phyloP scores from a whole-genome alignment of 2,888 invertebrate species.

The Xestia xanthographa region DNA sequence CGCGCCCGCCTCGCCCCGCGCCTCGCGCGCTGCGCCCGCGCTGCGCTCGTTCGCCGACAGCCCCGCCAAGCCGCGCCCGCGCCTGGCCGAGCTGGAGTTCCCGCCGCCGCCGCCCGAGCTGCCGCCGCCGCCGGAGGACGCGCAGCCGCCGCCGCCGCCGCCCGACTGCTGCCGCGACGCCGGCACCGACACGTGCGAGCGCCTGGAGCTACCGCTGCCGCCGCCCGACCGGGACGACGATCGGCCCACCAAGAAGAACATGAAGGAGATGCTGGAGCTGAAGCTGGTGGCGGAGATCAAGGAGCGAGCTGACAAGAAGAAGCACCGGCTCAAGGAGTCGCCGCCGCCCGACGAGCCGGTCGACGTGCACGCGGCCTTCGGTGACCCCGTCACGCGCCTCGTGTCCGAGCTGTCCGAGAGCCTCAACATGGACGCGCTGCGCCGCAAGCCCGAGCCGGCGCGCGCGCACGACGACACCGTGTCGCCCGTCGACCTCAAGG shows the following conservation, averaged over 20 bases:
- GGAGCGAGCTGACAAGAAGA: constrained; percentile 93
- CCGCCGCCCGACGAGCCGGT: constrained; percentile 79
- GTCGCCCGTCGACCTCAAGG: constrained; percentile 88
- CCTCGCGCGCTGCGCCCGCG: constrained; percentile 75
- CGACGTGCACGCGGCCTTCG: constrained; percentile 81
- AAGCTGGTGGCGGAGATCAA: constrained; percentile 96
- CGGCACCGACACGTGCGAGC: constrained; percentile 82
- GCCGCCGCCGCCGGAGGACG: constrained; percentile 94
- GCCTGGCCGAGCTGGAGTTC: constrained; percentile 95
- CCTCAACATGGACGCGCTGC: constrained; percentile 92
- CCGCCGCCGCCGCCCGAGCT: constrained; percentile 96
- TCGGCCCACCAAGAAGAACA: constrained; percentile 85
- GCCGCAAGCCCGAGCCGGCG: constrained; percentile 66
- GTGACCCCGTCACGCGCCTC: constrained; percentile 95
- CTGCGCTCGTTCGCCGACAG: constrained; percentile 92
- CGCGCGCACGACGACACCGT: constrained; percentile 68
- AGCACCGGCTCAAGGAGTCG: constrained; percentile 89
- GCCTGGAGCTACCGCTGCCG: constrained; percentile 90
- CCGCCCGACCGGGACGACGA: constrained; percentile 84
- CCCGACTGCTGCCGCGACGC: constrained; percentile 91
- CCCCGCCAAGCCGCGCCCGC: constrained; percentile 93
- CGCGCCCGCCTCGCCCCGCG: constrained; percentile 85
- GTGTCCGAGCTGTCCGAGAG: constrained; percentile 96
- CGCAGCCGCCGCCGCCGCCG: constrained; percentile 86
- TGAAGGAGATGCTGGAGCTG: constrained; percentile 96